Conservation (phyloP, 37 sponge, comb jelly and placozoan genomes). For the Aplysina aerophoba region DNA sequence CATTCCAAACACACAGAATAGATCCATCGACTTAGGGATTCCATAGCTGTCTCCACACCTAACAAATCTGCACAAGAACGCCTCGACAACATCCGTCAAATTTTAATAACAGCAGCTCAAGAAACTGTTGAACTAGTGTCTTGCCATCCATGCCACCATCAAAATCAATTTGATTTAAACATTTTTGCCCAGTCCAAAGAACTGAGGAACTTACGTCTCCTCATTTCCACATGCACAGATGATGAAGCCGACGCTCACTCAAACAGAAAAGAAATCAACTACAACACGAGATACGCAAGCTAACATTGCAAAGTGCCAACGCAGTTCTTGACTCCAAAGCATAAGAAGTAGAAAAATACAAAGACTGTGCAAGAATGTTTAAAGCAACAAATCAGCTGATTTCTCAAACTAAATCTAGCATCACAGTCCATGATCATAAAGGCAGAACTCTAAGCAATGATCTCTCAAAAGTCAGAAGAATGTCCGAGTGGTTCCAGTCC, state of each 20-base stretch:
- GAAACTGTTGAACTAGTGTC: constrained; percentile 10
- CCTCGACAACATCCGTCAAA: constrained; percentile 10
- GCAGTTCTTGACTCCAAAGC: constrained; percentile 19
- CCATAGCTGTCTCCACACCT: neutral
- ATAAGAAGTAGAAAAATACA: neutral
- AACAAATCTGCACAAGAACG: constrained; percentile 20
- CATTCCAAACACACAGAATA: neutral
- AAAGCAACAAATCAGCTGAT: constrained; percentile 19
- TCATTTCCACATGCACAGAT: neutral
- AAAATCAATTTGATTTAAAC: neutral
- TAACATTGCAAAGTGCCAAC: neutral
- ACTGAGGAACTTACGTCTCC: neutral
- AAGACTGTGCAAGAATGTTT: constrained; percentile 17
- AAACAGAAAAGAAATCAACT: neutral
- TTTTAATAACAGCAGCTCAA: constrained; percentile 10
- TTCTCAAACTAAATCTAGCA: too few species aligned
- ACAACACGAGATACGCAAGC: neutral
- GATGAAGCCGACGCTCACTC: constrained; percentile 1
- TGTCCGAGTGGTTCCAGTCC: too few species aligned
- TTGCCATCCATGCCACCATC: neutral
- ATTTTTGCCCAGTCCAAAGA: constrained; percentile 8
- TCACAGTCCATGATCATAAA: too few species aligned
- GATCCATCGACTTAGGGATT: neutral
- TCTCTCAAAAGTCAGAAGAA: too few species aligned
- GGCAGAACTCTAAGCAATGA: too few species aligned